phyloP scores from a whole-genome alignment of 2,797 vertebrate species.

The Sphenodon punctatus region DNA sequence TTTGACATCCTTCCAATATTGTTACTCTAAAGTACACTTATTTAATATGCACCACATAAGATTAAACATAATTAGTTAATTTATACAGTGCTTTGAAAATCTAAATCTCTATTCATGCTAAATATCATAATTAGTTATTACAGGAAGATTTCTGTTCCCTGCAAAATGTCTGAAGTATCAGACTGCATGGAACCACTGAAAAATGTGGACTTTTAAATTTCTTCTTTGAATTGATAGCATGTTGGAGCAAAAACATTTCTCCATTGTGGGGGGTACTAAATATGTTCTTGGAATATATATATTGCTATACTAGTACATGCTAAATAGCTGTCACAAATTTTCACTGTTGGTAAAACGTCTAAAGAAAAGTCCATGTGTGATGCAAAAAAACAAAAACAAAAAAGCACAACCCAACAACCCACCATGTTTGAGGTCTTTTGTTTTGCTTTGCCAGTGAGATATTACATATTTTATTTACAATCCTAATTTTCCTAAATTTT shows the following conservation, averaged over 20 bases:
- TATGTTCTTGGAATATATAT: neutral
- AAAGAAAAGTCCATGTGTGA: neutral
- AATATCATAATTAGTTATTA: neutral
- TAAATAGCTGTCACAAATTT: neutral
- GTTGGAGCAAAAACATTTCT: too few relatives aligned
- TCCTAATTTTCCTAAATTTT: too few relatives aligned
- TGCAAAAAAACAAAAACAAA: too few relatives aligned
- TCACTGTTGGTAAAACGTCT: neutral
- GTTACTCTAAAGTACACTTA: neutral
- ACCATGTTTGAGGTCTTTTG: too few relatives aligned
- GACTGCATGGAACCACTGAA: accelerated
- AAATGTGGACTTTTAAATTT: accelerated
- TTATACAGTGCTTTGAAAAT: neutral
- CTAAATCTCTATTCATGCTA: neutral
- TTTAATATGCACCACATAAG: neutral
- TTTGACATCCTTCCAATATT: neutral
- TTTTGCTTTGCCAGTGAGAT: too few relatives aligned
- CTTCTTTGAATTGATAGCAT: neutral
- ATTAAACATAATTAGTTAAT: neutral
- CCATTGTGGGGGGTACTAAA: neutral
- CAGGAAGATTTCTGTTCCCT: neutral
- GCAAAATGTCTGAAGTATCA: neutral
- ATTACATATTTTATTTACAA: too few relatives aligned
- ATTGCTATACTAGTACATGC: neutral
- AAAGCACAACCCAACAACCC: too few relatives aligned